These are phyloP conservation scores for Dromiciops gliroides DNA, from an alignment of 2,113 vertebrate genomes.

Conservation along the genomic window DNA sequence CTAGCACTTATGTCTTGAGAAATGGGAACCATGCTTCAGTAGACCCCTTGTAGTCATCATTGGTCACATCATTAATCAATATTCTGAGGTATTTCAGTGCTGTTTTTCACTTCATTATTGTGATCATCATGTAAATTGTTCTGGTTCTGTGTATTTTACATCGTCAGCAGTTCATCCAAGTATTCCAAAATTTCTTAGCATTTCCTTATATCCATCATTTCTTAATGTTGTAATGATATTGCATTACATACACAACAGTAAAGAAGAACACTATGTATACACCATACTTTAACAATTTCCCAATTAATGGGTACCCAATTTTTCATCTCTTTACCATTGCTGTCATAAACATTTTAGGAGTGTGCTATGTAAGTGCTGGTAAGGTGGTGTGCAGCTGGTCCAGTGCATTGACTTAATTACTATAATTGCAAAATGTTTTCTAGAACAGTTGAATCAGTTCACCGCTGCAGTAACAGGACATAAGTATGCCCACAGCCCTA, in stretches of 20 bases:
- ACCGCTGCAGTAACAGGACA: neutral
- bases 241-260: neutral
- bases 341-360: neutral
- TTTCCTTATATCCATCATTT: neutral
- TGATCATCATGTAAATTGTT: neutral
- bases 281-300: neutral
- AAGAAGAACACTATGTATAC: neutral
- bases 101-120: neutral
- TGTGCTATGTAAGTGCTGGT: neutral
- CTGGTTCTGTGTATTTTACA: neutral
- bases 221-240: neutral
- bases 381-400: no score
- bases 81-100: neutral
- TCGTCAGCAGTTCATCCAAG: neutral
- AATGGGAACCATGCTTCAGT: neutral
- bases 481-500: neutral
- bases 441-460: neutral
- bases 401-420: neutral
- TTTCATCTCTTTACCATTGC: neutral
- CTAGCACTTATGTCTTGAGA: neutral
- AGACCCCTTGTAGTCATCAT: neutral
- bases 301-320: neutral
- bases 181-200: neutral
- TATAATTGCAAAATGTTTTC: neutral
- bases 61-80: neutral